A percentile compares a stretch with the other conserved stretches of the same genome.
Evolutionary conservation across 2,113 vertebrate species (phyloP).

Genomic region (Indicator maculatus): DNA sequence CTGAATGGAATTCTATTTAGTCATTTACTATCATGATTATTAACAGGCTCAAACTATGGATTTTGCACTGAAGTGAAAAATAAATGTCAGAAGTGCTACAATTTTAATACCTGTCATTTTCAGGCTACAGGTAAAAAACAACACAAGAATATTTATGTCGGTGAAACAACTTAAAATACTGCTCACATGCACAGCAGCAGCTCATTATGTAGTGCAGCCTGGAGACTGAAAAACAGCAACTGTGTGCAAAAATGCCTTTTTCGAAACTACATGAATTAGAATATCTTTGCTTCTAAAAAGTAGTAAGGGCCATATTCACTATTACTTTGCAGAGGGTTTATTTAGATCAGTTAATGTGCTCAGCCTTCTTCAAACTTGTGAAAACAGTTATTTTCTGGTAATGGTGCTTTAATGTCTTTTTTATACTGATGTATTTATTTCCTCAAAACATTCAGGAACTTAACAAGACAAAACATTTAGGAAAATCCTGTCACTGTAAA

Average conservation of each 20-base stretch:
- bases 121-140: not conserved
- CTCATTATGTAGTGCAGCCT: not conserved
- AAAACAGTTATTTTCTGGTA: not conserved
- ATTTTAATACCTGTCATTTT: not conserved
- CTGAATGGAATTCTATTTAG: not conserved
- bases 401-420: not conserved
- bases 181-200: not conserved
- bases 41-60: not conserved
- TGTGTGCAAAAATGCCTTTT: not conserved
- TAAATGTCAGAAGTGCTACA: not conserved
- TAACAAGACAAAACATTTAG: not conserved
- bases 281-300: not conserved
- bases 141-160: not conserved
- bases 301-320: not conserved
- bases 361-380: not conserved
- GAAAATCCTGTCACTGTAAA: not conserved
- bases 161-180: not conserved
- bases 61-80: not conserved
- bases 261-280: not conserved
- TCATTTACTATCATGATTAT: not conserved
- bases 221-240: not conserved
- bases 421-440: not conserved
- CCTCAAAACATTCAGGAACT: not conserved
- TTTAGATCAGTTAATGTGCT: not conserved
- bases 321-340: not conserved